Percentiles rank a stretch among this genome's conserved stretches.
phyloP scores from a whole-genome alignment of 2,797 vertebrate genomes.

The Syngnathus rostellatus region DNA sequence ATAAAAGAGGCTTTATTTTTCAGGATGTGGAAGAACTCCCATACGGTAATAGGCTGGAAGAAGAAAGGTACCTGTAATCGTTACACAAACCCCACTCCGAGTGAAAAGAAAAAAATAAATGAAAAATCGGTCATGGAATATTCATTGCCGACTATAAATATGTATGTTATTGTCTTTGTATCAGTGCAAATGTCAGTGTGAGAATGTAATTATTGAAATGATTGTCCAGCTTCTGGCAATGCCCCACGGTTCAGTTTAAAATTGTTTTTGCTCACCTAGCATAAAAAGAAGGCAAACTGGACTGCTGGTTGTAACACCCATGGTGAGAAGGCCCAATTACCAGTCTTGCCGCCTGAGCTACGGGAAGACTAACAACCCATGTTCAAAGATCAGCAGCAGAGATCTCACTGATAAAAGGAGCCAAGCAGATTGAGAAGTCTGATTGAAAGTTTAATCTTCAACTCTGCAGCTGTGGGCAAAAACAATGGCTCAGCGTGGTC shows the following conservation, averaged over 20 bases:
- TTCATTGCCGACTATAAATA: too few species aligned
- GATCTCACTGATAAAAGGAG: conserved; percentile 24
- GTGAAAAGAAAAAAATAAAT: too few species aligned
- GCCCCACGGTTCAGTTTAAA: conserved; percentile 9
- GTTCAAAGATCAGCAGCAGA: conserved; percentile 19
- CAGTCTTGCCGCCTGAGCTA: conserved; percentile 14
- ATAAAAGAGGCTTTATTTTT: conserved; percentile 1
- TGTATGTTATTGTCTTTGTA: conserved; percentile 34
- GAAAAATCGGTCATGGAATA: too few species aligned
- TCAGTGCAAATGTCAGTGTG: conserved; percentile 54
- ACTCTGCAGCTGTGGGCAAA: background rate
- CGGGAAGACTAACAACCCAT: conserved; percentile 25
- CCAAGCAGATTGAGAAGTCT: background rate
- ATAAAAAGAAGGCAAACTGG: background rate
- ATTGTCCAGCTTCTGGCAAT: conserved; percentile 26
- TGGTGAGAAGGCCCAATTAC: conserved; percentile 36
- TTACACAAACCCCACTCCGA: background rate
- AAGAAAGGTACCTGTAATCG: background rate
- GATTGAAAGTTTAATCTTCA: conserved; percentile 18
- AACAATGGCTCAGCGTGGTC: conserved; percentile 14
- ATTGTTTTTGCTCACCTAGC: background rate
- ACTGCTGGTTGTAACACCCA: conserved; percentile 16
- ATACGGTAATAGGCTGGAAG: background rate
- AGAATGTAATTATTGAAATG: conserved; percentile 35
- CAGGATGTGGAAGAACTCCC: background rate